Percentiles rank a stretch among this genome's conserved stretches.
These are phyloP conservation scores for Hydrotaea diabolus DNA, from an alignment of 2,888 invertebrate genomes.

Conservation along the genomic window DNA sequence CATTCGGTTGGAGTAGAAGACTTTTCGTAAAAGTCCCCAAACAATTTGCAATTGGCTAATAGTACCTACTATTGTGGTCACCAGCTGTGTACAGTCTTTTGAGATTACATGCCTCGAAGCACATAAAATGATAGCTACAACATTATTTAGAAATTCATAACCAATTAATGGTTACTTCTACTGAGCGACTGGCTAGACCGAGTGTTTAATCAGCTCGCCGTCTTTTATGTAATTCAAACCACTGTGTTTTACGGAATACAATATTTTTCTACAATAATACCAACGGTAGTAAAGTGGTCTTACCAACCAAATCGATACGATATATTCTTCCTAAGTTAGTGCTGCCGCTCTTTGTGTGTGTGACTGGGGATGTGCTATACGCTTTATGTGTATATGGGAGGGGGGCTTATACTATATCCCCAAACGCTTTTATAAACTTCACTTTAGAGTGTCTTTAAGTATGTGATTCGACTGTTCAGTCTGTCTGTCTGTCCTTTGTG, in stretches of 20 bases:
- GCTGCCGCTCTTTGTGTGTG: background rate
- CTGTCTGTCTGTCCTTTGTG: background rate
- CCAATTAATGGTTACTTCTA: too few relatives aligned
- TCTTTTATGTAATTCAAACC: too few relatives aligned
- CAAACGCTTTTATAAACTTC: conserved; percentile 28
- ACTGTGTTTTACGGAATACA: conserved; percentile 16
- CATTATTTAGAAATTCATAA: too few relatives aligned
- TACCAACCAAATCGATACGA: conserved; percentile 42
- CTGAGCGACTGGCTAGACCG: too few relatives aligned
- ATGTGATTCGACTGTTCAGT: conserved; percentile 9
- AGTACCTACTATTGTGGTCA: too few relatives aligned
- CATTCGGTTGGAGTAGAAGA: too few relatives aligned
- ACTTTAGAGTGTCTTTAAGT: conserved; percentile 31
- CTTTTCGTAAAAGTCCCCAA: too few relatives aligned
- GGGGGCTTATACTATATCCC: background rate
- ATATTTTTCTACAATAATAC: conserved; percentile 43
- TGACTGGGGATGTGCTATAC: background rate
- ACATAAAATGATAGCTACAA: too few relatives aligned
- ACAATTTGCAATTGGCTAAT: too few relatives aligned
- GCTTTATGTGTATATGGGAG: background rate
- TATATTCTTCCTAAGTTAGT: conserved; percentile 19
- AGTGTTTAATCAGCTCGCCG: too few relatives aligned
- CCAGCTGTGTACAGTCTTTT: too few relatives aligned
- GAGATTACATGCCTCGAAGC: too few relatives aligned
- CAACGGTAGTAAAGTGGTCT: conserved; percentile 51